Conservation (phyloP, 2,113 vertebrate genomes). For the Lagopus muta region DNA sequence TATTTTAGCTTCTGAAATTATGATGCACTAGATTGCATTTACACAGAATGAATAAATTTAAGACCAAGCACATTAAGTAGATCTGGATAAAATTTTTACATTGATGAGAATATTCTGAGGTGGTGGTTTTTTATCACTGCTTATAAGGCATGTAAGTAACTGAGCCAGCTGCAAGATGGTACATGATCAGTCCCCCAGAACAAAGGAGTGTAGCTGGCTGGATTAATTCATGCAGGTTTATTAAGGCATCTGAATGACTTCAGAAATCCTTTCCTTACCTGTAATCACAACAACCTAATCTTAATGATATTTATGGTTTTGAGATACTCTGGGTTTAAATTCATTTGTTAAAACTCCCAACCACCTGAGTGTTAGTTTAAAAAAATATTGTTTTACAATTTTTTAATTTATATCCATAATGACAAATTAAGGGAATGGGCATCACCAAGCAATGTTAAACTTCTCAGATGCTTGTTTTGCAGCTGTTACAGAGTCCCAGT, state of each 20-base stretch:
- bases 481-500: not conserved
- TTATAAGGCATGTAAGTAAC: not conserved
- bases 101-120: not conserved
- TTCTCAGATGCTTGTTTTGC: not conserved
- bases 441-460: not conserved
- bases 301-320: not conserved
- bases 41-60: not conserved
- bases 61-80: not conserved
- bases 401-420: not conserved
- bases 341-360: not conserved
- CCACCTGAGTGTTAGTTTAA: not conserved
- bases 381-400: not conserved
- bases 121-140: not conserved
- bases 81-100: not conserved
- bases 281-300: not conserved
- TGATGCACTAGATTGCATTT: not conserved
- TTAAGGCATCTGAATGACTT: not conserved
- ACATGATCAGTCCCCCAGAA: not conserved
- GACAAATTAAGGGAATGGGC: not conserved
- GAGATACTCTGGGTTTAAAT: not conserved
- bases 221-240: not conserved
- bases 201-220: not conserved
- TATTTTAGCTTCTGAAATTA: not conserved
- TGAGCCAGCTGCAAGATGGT: not conserved
- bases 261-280: not conserved